phyloP scores from a whole-genome alignment of 2,888 invertebrate genomes.

The Eugnorisma glareosa region DNA sequence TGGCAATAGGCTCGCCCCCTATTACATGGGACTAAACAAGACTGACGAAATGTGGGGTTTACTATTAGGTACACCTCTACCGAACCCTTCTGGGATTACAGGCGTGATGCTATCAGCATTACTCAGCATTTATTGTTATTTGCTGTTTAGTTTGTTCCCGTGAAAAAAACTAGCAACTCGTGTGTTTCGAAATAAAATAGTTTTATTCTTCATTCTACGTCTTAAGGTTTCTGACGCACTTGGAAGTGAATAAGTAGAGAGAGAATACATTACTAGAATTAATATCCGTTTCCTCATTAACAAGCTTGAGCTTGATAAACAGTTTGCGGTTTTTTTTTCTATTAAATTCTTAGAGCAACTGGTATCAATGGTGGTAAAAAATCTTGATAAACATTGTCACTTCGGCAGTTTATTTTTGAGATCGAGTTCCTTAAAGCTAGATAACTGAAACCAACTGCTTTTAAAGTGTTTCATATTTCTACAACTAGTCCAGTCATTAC shows the following conservation, averaged over 20 bases:
- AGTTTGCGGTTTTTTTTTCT: background rate
- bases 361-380: background rate
- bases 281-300: background rate
- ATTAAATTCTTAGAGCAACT: background rate
- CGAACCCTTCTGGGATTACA: no score
- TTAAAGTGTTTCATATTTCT: no score
- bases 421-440: background rate
- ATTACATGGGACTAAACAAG: no score
- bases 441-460: no score
- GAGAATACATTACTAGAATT: background rate
- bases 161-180: background rate
- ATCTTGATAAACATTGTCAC: background rate
- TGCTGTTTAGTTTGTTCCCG: background rate
- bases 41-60: no score
- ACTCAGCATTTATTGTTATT: slow-evolving; percentile 9
- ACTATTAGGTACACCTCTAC: no score
- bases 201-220: background rate
- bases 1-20: no score
- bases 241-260: background rate
- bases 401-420: background rate
- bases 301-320: background rate
- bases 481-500: no score
- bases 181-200: background rate
- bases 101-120: no score
- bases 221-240: background rate